phyloP scores from a whole-genome alignment of 2,888 invertebrate genomes.

The Plebejus anna region DNA sequence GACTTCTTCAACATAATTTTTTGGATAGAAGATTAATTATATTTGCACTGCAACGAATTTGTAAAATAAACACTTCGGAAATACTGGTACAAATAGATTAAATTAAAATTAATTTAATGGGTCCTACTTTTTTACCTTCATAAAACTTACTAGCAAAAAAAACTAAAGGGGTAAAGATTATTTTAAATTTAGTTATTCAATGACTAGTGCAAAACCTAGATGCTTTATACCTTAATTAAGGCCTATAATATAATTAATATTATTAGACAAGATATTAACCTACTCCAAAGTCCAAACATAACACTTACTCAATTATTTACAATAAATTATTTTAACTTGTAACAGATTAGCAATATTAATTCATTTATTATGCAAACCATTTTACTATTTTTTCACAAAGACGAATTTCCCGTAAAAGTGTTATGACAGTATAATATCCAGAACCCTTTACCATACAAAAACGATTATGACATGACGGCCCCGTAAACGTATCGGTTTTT shows the following conservation, averaged over 20 bases:
- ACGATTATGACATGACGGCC: conserved; percentile 71
- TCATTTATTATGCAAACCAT: conserved; percentile 45
- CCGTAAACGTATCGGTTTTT: conserved; percentile 61
- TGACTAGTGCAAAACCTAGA: no score
- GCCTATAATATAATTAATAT: no score
- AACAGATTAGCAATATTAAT: no score
- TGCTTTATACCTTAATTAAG: no score
- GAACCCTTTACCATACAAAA: conserved; percentile 66
- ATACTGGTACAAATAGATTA: conserved; percentile 34
- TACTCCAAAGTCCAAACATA: no score
- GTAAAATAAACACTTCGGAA: conserved; percentile 49
- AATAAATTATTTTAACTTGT: no score
- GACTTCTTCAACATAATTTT: conserved; percentile 48
- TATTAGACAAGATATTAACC: no score
- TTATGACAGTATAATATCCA: conserved; percentile 72
- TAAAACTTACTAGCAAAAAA: neutral
- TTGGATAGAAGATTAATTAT: conserved; percentile 48
- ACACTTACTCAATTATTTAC: no score
- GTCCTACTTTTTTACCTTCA: neutral
- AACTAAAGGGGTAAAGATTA: no score
- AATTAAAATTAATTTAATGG: conserved; percentile 3
- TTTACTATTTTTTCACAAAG: conserved; percentile 44
- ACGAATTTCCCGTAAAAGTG: conserved; percentile 71
- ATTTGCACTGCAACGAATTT: conserved; percentile 47
- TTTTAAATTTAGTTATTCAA: no score